A percentile compares a stretch with the other conserved stretches of the same genome.
Conservation (phyloP, 2,888 invertebrate species). For the Drosophila pseudotakahashii region DNA sequence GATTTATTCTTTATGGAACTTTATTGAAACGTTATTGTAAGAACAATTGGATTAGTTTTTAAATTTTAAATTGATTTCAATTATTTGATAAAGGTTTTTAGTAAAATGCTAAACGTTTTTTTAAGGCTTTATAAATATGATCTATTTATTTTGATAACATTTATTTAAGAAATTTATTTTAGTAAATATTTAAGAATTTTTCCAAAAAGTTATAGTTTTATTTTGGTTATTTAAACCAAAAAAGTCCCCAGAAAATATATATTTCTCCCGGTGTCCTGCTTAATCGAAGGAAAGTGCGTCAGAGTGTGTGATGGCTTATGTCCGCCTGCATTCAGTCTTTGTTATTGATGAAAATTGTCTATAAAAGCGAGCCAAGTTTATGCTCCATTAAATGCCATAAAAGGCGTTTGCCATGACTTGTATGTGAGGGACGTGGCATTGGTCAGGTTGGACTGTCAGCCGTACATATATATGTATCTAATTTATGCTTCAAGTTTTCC, state of each 20-base stretch:
- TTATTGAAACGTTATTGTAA: no score
- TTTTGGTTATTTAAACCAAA: no score
- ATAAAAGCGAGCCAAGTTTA: slow-evolving; percentile 62
- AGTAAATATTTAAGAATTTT: no score
- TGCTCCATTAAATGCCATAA: slow-evolving; percentile 67
- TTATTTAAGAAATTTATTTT: no score
- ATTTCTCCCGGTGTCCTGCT: slow-evolving; percentile 3
- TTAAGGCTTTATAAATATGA: no score
- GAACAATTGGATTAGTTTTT: no score
- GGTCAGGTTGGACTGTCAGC: slow-evolving; percentile 25
- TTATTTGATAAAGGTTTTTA: neutral
- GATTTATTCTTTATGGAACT: neutral
- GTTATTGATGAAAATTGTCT: slow-evolving; percentile 67
- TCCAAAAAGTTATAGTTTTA: no score
- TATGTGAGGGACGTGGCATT: slow-evolving; percentile 40
- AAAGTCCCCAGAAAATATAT: no score
- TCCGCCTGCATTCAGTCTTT: slow-evolving; percentile 48
- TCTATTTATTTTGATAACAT: no score
- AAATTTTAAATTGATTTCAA: no score
- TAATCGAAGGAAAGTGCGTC: slow-evolving; percentile 22
- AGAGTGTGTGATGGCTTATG: slow-evolving; percentile 32
- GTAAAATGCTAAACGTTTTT: no score
- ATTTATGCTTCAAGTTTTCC: slow-evolving; percentile 55
- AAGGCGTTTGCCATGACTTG: slow-evolving; percentile 55
- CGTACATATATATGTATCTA: slow-evolving; percentile 26